Base-by-base conservation (phyloP, 2,113 vertebrate genomes). In the Castor canadensis region DNA sequence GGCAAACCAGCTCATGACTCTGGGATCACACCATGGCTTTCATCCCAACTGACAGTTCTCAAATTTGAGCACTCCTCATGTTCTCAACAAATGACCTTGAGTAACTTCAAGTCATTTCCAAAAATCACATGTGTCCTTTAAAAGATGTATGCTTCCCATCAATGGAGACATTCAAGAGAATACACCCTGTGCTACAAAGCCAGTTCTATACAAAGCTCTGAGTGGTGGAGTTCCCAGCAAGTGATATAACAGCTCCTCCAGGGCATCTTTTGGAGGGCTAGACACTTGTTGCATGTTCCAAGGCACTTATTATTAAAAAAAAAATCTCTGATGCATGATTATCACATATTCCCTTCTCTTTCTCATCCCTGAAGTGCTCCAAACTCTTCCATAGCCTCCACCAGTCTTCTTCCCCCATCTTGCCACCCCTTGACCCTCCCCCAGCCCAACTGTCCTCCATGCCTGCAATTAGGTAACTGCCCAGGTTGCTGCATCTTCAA, bases 401-500 rank as follows among this genome's bases (percentile, higher is more conserved):
- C 58, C 32, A 62, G 67, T n/a, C 58, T 64, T 87, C 88, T 93
- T 40, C 66, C 35, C 58, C 75, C 67, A 95, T 24, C 20, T 62
- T 66, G 24, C 43, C 9, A 26, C n/a, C 20, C 62, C 67, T 22
- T 54, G 69, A 71, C 56, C 95, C 77, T 82, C 86, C 58, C 16
- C 52, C 54, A 71, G 62, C 13, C 64, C 64, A 82, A 72, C 90
- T 87, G 49, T 82, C 87, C 69, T 87, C 83, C 69, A 64, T 81
- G 52, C n/a, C 85, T 84, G 95, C 93, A 96, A 89, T 96, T 95
- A 97, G 75, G 83, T 79, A 97, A 94, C 91, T 52, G 49, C 52
- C 83, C 93, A 96, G 95, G 93, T 28, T 91, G 93, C 93, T 95
- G 96, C 97, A 86, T 93, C 87, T 93, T 96, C 79, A 95, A 94